phyloP scores from a whole-genome alignment of 2,888 invertebrate genomes.

The Lycia hirtaria region DNA sequence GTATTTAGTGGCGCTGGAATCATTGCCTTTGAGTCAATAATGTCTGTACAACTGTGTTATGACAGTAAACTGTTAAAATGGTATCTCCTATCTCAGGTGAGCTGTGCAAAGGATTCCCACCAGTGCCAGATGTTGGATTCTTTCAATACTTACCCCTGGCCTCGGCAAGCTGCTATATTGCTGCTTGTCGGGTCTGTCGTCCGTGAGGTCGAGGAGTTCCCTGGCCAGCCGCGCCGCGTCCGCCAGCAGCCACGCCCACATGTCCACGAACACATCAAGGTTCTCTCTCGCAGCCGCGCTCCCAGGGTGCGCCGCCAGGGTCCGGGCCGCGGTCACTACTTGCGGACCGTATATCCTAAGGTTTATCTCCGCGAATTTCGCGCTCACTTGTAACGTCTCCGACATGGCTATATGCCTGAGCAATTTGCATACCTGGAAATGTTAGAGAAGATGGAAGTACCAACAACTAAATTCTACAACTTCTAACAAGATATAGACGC shows the following conservation, averaged over 20 bases:
- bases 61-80: no score
- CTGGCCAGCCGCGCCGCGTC: conserved; percentile 96
- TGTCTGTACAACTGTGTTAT: no score
- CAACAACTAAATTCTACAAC: no score
- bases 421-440: conserved; percentile 94
- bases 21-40: no score
- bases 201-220: conserved; percentile 93
- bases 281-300: conserved; percentile 99
- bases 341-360: conserved; percentile 97
- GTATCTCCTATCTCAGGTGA: no score
- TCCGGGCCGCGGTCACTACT: conserved; percentile 96
- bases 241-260: conserved; percentile 97
- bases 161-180: conserved; percentile 96
- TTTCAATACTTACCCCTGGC: conserved; percentile 91
- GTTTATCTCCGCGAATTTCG: conserved; percentile 98
- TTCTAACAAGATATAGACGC: no score
- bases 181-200: conserved; percentile 82
- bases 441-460: conserved; percentile 4
- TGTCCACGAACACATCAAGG: conserved; percentile 96
- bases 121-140: no score
- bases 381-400: conserved; percentile 97
- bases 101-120: no score
- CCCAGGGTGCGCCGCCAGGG: conserved; percentile 95
- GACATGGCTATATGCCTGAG: conserved; percentile 97
- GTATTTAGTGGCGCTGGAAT: no score